Conservation (phyloP, 2,888 invertebrate species). For the Caenorhabditis sp. region DNA sequence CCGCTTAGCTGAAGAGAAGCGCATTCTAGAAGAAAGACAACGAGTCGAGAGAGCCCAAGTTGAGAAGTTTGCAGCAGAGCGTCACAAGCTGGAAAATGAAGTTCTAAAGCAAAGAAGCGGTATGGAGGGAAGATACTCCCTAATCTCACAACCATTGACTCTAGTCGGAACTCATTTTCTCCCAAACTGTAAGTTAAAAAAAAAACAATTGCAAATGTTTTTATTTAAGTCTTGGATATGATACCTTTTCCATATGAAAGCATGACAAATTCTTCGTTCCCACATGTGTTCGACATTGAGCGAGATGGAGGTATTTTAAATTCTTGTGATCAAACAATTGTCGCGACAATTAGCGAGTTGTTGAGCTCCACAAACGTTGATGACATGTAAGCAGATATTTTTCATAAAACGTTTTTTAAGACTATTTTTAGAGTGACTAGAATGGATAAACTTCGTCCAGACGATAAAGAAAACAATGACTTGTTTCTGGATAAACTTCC, state of each 20-base stretch:
- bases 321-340: slow-evolving; percentile 48
- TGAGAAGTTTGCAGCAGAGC: slow-evolving; percentile 60
- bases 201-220: slow-evolving; percentile 20
- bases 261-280: slow-evolving; percentile 59
- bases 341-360: slow-evolving; percentile 62
- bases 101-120: slow-evolving; percentile 43
- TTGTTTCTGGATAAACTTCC: slow-evolving; percentile 68
- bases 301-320: slow-evolving; percentile 55
- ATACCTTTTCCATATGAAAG: slow-evolving; percentile 76
- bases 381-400: slow-evolving; percentile 76
- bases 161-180: slow-evolving; percentile 76
- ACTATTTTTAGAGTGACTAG: slow-evolving; percentile 58
- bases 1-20: slow-evolving; percentile 42
- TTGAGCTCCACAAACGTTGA: slow-evolving; percentile 69
- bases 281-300: slow-evolving; percentile 61
- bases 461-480: slow-evolving; percentile 71
- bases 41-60: slow-evolving; percentile 53
- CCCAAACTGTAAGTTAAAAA: slow-evolving; percentile 71
- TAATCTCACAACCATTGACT: slow-evolving; percentile 73
- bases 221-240: slow-evolving; percentile 66
- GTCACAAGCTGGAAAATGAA: slow-evolving; percentile 43
- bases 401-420: too few relatives aligned
- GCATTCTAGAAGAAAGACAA: slow-evolving; percentile 50
- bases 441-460: slow-evolving; percentile 58
- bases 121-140: slow-evolving; percentile 52